Base-by-base conservation (phyloP, 1,140 invertebrate species). In the Theocolax elegans region DNA sequence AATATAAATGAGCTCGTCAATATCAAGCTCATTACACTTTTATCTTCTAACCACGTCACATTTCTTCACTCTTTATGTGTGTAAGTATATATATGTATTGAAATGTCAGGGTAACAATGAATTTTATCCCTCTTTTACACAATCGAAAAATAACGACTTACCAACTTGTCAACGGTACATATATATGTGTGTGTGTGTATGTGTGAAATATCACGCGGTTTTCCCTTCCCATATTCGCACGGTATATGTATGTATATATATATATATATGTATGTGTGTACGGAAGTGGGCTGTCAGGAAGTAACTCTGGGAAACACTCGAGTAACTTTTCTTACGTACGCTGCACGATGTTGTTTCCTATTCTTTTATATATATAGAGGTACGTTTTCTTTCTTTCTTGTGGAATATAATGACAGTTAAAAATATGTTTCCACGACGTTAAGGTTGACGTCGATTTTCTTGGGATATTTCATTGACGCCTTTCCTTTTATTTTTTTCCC, bases 1-100 rank as follows among this genome's bases (percentile, higher is more conserved):
- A 49, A 49, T 49, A 49, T 49, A 19, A 49, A 49, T 49, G 46
- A 49, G 46, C 23, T n/a, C 19, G 46, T 49, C 46, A 7, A 23
- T 49, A 49, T 49, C 46, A 9, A 7, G 46, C 46, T 49, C 46
- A 49, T 49, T 23, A 49, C 3, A 19, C 46, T 21, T 23, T 49
- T 49, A 7, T 49, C 46, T 2, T 49, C 42, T 17, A 19, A 1
- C 19, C 17, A 49, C 46, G 46, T 49, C 13, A 21, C 13, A 7
- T 6, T 49, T 49, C 15, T 49, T 23, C 4, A 6, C 19, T 49
- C 21, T 35, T 35, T 6, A 35, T 6, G 31, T 10, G 4, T 35
- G 31, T n/a, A n/a, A n/a, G n/a, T n/a, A n/a, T n/a, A n/a, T n/a
- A n/a, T n/a, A n/a, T n/a, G 13, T 49, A 49, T 49, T 23, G 46